Evolutionary conservation across 1,140 invertebrate genomes (phyloP), one percentile per base, ranked within the genome.

Genomic region (Periplaneta americana): DNA sequence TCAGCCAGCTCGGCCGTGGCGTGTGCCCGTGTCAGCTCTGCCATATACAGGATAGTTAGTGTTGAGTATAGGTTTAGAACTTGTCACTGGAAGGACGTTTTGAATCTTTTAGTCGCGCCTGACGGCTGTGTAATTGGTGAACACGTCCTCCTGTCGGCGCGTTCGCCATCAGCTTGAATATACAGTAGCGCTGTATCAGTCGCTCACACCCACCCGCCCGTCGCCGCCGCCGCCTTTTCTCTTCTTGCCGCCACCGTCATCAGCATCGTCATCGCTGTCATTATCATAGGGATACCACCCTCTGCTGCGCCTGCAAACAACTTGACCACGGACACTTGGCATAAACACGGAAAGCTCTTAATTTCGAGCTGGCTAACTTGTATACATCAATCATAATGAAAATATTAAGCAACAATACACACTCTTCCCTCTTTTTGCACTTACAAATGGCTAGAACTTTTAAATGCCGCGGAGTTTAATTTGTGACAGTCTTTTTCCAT

Each of bases 101-200:
- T 80, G 79, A 80, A 80, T 80, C 79, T 80, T 80, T 80, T 80
- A 80, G 79, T 33, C 36, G 79, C 39, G 57, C 34, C 79, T 80
- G 79, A 80, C 57, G 79, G 79, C 79, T 39, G 39, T 34, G 79
- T 80, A 80, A 80, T 80, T 80, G 79, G 79, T 39, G 79, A 66
- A 80, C 79, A 80, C 39, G 79, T 57, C 36, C 79, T 33, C 79
- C 48, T 66, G 48, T 66, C 48, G 48, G 48, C 22, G n/a, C 48
- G 48, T 66, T 66, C 48, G 48, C 48, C 48, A 66, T 66, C 48
- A 66, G 48, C 48, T 66, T 66, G 48, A 66, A 66, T 66, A 66
- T 66, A n/a, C 48, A 66, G 48, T 66, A 66, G 48, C 48, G n/a
- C 48, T 66, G 22, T 22, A n/a, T n/a, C 28, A 22, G 28, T 4